These are phyloP conservation scores for Eurypyga helias DNA, from an alignment of 2,113 vertebrate species.

Conservation along the genomic window DNA sequence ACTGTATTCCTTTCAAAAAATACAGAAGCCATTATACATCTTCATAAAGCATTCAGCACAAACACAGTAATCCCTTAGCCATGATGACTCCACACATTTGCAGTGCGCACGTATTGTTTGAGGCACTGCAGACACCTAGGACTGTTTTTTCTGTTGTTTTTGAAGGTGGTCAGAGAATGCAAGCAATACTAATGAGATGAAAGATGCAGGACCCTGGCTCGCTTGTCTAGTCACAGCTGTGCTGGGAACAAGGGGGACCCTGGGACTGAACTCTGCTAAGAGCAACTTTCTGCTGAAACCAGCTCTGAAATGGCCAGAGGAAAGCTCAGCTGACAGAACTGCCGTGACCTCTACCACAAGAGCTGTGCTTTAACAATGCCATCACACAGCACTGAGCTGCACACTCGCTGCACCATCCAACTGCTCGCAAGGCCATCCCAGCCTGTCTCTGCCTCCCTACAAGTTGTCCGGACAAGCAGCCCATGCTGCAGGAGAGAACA, in stretches of 20 bases:
- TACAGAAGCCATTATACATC: background rate
- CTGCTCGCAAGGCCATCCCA: fast-evolving
- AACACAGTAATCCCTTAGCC: background rate
- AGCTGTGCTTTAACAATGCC: background rate
- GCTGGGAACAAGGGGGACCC: background rate
- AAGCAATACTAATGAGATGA: conserved; percentile 11
- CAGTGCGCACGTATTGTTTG: background rate
- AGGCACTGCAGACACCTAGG: background rate
- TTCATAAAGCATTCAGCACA: conserved; percentile 32
- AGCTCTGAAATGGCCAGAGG: background rate
- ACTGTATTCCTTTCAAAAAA: conserved; percentile 29
- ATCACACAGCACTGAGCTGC: background rate
- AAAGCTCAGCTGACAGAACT: background rate
- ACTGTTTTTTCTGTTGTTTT: background rate
- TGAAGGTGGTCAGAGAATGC: background rate
- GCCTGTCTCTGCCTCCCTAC: background rate
- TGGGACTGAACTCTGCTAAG: background rate
- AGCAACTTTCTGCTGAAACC: background rate
- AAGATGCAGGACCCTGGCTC: background rate
- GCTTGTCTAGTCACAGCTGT: background rate
- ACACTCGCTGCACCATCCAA: background rate
- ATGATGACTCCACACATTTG: background rate
- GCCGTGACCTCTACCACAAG: background rate
- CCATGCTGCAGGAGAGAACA: background rate
- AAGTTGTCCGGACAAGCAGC: background rate